Percentiles rank a stretch among this genome's conserved stretches.
Evolutionary conservation across 1,140 invertebrate species (phyloP).

Genomic region (Diploscapter pachys): DNA sequence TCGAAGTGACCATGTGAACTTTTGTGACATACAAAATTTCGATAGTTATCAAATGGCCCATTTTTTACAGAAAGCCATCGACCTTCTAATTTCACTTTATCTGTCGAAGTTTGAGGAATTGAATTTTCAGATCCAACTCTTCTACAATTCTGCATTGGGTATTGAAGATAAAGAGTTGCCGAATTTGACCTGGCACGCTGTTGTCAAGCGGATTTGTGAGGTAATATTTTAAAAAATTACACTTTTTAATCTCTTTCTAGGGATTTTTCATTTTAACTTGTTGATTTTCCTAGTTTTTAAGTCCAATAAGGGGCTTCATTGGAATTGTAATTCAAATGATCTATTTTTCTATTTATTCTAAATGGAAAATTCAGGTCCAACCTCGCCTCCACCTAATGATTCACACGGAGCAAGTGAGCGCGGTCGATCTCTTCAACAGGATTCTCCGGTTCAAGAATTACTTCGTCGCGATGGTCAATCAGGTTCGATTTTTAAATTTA

Average conservation of each 20-base stretch:
- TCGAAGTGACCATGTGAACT: no score
- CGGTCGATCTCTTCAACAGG: slow-evolving; percentile 95
- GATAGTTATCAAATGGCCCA: no score
- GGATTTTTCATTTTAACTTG: not conserved
- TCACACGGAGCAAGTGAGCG: slow-evolving; percentile 86
- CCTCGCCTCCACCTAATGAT: slow-evolving; percentile 94
- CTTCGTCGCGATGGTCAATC: slow-evolving; percentile 94
- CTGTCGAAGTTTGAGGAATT: no score
- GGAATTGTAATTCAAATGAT: not conserved
- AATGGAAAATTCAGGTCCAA: slow-evolving; percentile 71
- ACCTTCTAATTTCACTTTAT: no score
- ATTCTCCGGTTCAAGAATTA: slow-evolving; percentile 91
- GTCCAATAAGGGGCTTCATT: slow-evolving; percentile 31
- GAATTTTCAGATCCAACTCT: slow-evolving; percentile 74
- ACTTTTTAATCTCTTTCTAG: slow-evolving; percentile 2
- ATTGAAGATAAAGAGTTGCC: slow-evolving; percentile 48
- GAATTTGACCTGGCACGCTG: slow-evolving; percentile 50
- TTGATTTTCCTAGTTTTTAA: slow-evolving; percentile 66
- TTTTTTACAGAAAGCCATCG: no score
- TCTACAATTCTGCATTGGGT: slow-evolving; percentile 67
- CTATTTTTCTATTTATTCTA: slow-evolving; percentile 1
- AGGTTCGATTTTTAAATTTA: slow-evolving; percentile 61
- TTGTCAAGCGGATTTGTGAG: slow-evolving; percentile 38
- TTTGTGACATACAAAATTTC: no score
- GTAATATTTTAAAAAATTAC: slow-evolving; percentile 60